A percentile compares a stretch with the other conserved stretches of the same genome.
phyloP scores from a whole-genome alignment of 2,888 invertebrate genomes.

The Halictus ligatus region DNA sequence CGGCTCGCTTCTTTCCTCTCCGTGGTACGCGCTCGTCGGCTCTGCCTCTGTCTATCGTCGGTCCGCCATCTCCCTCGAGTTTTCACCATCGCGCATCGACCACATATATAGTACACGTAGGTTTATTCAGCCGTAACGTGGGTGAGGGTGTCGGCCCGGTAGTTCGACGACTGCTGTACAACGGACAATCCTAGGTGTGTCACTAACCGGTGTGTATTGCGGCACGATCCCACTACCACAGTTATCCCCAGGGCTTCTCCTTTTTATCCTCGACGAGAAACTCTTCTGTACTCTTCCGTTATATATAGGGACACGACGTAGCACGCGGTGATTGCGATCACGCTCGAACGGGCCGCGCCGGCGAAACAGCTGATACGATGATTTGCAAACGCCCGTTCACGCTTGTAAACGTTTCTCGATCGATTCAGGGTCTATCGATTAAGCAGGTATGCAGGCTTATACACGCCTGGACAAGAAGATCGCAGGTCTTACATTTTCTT shows the following conservation, averaged over 20 bases:
- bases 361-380: constrained; percentile 16
- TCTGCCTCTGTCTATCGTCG: constrained; percentile 28
- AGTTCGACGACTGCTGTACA: constrained; percentile 61
- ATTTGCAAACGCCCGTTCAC: background rate
- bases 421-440: constrained; percentile 16
- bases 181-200: constrained; percentile 69
- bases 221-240: constrained; percentile 40
- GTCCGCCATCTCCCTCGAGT: constrained; percentile 27
- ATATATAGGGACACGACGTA: constrained; percentile 32
- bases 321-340: constrained; percentile 35
- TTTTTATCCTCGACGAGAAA: background rate
- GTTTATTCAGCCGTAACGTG: constrained; percentile 72
- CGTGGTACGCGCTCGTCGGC: background rate
- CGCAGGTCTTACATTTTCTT: no score
- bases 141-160: constrained; percentile 66
- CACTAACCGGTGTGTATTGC: constrained; percentile 59
- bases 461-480: no score
- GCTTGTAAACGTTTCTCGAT: constrained; percentile 16
- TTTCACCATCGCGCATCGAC: constrained; percentile 28
- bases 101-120: constrained; percentile 28
- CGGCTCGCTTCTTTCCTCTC: background rate
- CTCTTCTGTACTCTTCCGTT: constrained; percentile 36
- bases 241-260: constrained; percentile 1
- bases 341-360: background rate
- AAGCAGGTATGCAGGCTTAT: background rate